Evolutionary conservation across 1,140 invertebrate genomes (phyloP), one percentile per base, ranked within the genome.

Genomic region (Harpegnathos saltator): DNA sequence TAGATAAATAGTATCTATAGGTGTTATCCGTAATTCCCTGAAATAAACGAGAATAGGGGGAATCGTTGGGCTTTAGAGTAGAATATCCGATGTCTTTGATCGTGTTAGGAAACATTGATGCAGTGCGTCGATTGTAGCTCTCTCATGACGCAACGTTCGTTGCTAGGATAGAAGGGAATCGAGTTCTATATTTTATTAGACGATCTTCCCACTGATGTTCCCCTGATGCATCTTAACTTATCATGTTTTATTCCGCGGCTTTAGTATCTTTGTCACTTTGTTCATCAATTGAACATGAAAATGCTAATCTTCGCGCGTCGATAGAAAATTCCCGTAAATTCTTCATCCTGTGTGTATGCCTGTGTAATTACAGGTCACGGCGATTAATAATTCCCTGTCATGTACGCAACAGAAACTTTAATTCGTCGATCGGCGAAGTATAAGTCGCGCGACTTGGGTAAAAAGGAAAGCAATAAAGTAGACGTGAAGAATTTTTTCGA

Each of bases 101-200:
- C 83, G 86, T 78, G 69, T 88, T 88, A 87, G 85, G 83, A 89
- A 89, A 88, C 88, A 89, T 89, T 88, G 83, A 88, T 66, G 72
- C 50, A 48, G 65, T n/a, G n/a, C 50, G 75, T 88, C 85, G 59
- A 82, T 44, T 78, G 72, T 85, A 69, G 87, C 85, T 88, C 82
- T 82, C 82, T 88, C n/a, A 80, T 74, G 86, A 77, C 62, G 50
- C 48, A 75, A 82, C 69, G 75, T 75, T 88, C 54, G 73, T 65
- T 58, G 61, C 44, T 56, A 26, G 85, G 78, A 68, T 73, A 78
- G 71, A 72, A 72, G 54, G 59, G 54, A 73, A 75, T 73, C 48
- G 44, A 56, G 44, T 88, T 88, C 82, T 87, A 88, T 88, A 88
- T 85, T 88, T 52, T 22, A 88, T 62, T 59, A 82, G 59, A 66